Evolutionary conservation across 2,888 invertebrate genomes (phyloP).

Genomic region (Lapara coniferarum): DNA sequence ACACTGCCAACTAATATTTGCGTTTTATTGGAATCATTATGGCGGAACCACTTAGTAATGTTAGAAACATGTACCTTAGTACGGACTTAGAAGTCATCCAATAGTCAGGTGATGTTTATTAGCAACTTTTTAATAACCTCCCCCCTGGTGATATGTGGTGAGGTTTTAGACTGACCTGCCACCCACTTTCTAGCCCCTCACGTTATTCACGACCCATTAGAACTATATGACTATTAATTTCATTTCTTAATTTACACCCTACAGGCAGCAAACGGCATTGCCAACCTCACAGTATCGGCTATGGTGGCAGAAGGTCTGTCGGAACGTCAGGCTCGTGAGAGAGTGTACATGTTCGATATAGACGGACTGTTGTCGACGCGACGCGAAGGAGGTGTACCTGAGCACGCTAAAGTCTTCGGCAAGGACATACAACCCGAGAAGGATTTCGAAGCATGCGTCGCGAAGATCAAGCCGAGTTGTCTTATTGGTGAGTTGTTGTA

Average conservation of each 20-base stretch:
- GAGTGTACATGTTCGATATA: constrained; percentile 98
- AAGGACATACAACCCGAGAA: constrained; percentile 91
- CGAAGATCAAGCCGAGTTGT: constrained; percentile 92
- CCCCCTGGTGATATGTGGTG: too few relatives aligned
- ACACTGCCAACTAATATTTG: too few relatives aligned
- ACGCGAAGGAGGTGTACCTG: constrained; percentile 86
- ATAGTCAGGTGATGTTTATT: too few relatives aligned
- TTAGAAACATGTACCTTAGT: too few relatives aligned
- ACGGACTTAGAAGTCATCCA: too few relatives aligned
- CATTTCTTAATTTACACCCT: constrained; percentile 30
- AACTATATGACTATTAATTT: too few relatives aligned
- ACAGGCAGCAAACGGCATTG: constrained; percentile 96
- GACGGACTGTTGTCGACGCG: constrained; percentile 91
- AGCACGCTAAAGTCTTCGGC: constrained; percentile 88
- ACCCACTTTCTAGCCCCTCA: too few relatives aligned
- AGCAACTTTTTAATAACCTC: too few relatives aligned
- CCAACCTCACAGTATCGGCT: constrained; percentile 93
- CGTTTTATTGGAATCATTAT: too few relatives aligned
- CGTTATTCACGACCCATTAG: too few relatives aligned
- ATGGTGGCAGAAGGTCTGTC: constrained; percentile 89
- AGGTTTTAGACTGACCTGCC: too few relatives aligned
- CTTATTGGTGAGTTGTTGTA: constrained; percentile 92
- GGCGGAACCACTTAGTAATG: too few relatives aligned
- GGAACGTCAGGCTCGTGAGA: constrained; percentile 89
- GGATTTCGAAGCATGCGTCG: constrained; percentile 90